A percentile compares a stretch with the other conserved stretches of the same genome.
phyloP scores from a whole-genome alignment of 2,888 invertebrate species.

The Rotaria magnacalcarata region DNA sequence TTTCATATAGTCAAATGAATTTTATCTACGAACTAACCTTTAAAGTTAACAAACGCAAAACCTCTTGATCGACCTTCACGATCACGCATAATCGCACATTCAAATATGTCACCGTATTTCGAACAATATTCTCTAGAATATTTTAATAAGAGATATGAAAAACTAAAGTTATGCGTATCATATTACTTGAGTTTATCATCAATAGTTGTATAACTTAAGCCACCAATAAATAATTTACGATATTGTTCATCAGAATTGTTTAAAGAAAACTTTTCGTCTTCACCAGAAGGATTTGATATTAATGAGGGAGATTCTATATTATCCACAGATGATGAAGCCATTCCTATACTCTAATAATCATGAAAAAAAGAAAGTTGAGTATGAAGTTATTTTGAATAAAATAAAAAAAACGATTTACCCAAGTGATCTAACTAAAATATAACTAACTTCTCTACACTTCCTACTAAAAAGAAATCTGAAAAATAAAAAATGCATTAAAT shows the following conservation, averaged over 20 bases:
- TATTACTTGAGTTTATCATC: background rate
- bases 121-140: background rate
- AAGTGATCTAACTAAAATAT: slow-evolving; percentile 8
- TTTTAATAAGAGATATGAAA: too few relatives aligned
- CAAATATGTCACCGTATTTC: slow-evolving; percentile 37
- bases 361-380: too few relatives aligned
- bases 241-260: slow-evolving; percentile 15
- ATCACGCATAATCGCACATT: slow-evolving; percentile 46
- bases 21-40: slow-evolving; percentile 52
- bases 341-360: background rate
- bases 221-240: slow-evolving; percentile 35
- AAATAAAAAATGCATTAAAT: background rate
- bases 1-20: too few relatives aligned
- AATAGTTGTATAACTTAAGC: background rate
- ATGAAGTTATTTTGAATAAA: background rate
- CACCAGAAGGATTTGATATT: background rate
- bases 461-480: background rate
- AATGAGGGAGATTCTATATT: background rate
- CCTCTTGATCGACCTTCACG: slow-evolving; percentile 71
- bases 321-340: background rate
- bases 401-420: background rate
- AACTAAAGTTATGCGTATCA: too few relatives aligned
- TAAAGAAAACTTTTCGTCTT: background rate
- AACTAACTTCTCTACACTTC: background rate
- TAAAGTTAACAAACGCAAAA: slow-evolving; percentile 95